Percentiles rank a stretch among this genome's conserved stretches.
Evolutionary conservation across 2,888 invertebrate species (phyloP).

Genomic region (Eupeodes luniger): DNA sequence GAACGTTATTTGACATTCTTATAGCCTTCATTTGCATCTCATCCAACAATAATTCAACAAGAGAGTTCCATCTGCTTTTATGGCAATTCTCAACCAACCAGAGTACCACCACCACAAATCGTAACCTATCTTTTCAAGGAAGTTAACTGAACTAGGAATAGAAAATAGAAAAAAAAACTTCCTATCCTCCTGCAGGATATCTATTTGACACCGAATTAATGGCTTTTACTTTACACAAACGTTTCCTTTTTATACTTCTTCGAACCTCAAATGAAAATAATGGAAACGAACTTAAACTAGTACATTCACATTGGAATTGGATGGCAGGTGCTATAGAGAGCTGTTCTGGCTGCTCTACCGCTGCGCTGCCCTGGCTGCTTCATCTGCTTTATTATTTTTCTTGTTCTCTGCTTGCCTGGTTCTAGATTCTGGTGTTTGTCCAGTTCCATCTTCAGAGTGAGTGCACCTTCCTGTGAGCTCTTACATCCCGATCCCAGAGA

Average conservation of each 20-base stretch:
- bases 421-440: slow-evolving; percentile 4
- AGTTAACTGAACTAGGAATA: slow-evolving; percentile 31
- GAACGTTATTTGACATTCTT: slow-evolving; percentile 13
- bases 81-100: not conserved
- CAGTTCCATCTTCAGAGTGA: not conserved
- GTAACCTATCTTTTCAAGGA: slow-evolving; percentile 49
- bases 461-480: not conserved
- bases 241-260: slow-evolving; percentile 57
- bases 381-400: slow-evolving; percentile 27
- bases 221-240: slow-evolving; percentile 52
- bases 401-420: not conserved
- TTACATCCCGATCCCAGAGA: not conserved
- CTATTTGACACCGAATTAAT: slow-evolving; percentile 69
- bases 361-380: not conserved
- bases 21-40: not conserved
- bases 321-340: slow-evolving; percentile 64
- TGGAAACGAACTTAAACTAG: slow-evolving; percentile 56
- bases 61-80: slow-evolving; percentile 26
- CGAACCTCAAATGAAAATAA: not conserved
- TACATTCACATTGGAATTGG: slow-evolving; percentile 50
- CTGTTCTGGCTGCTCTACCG: not conserved
- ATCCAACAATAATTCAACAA: slow-evolving; percentile 26
- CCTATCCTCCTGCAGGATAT: slow-evolving; percentile 52
- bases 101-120: not conserved
- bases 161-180: slow-evolving; percentile 9